phyloP scores from a whole-genome alignment of 2,113 vertebrate species.

The Indicator indicator region DNA sequence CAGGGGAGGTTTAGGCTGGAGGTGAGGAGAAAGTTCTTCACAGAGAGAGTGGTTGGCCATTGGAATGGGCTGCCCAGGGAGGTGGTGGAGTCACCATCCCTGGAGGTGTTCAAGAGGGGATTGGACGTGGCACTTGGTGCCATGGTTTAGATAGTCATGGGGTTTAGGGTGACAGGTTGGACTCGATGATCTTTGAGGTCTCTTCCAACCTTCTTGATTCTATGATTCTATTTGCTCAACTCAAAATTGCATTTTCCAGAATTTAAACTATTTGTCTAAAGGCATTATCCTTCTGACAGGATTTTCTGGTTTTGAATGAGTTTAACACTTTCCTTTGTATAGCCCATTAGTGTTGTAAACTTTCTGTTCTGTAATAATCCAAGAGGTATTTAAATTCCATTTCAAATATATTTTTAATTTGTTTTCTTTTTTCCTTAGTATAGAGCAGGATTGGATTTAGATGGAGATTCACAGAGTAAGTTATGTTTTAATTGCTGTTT shows the following conservation, averaged over 20 bases:
- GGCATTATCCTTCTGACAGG: background rate
- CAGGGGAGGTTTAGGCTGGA: too few species aligned
- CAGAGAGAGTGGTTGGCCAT: too few species aligned
- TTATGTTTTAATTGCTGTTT: conserved; percentile 10
- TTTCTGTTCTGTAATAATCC: background rate
- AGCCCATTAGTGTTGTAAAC: background rate
- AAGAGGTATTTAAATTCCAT: background rate
- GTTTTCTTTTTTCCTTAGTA: background rate
- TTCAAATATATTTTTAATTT: background rate
- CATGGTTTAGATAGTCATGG: too few species aligned
- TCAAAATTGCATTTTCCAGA: background rate
- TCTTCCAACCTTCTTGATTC: too few species aligned
- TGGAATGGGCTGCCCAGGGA: too few species aligned
- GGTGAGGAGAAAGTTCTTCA: too few species aligned
- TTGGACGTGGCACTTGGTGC: too few species aligned
- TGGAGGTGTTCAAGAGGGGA: too few species aligned
- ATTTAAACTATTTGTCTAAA: background rate
- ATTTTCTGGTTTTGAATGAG: background rate
- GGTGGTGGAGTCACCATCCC: too few species aligned
- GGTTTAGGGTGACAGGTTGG: too few species aligned
- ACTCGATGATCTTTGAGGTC: too few species aligned
- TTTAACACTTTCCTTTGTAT: background rate
- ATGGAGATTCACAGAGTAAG: background rate
- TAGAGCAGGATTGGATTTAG: background rate
- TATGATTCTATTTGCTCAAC: background rate